Base-by-base conservation (phyloP, 2,888 invertebrate species). In the Lissocephala sabroskyi region DNA sequence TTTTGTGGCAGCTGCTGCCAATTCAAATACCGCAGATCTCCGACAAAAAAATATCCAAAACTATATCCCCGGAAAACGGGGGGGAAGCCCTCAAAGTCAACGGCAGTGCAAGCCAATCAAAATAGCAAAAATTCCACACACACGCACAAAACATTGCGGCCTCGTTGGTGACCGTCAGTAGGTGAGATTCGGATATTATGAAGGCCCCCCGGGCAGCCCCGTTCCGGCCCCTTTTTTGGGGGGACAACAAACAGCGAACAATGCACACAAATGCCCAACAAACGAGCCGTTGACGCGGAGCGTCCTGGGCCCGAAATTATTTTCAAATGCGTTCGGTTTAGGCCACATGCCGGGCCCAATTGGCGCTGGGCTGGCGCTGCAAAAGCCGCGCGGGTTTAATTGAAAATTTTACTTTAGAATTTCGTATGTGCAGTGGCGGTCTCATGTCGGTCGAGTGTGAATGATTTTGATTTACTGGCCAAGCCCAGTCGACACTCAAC, bases 81-180 rank as follows among this genome's bases (percentile, higher is more conserved):
- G 11, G 13, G 16, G 35, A 17, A 17, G 10, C 5, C 35, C 5
- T 6, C 35, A 35, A 32, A 32, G 30, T 11, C 13, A 32, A 32
- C 13, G 30, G 30, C 13, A 32, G 13, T 32, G 30, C 11, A 9
- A 35, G 40, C 55, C 66, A 65, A 63, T 65, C 64, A 59, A 66
- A 77, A 70, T 74, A 66, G 73, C 64, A 56, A 59, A 59, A 70
- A 13, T 16, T 33, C 61, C n/a, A n/a, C n/a, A n/a, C n/a, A n/a
- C n/a, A n/a, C 52, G 52, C 10, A 17, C 61, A 68, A 59, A 55
- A 43, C 57, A 46, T 55, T 58, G 35, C 35, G 46, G 40, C 46
- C n/a, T n/a, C n/a, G n/a, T n/a, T n/a, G n/a, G n/a, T n/a, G n/a
- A n/a, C n/a, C n/a, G n/a, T n/a, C n/a, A n/a, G n/a, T n/a, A n/a